A percentile compares a stretch with the other conserved stretches of the same genome.
Evolutionary conservation across 1,140 invertebrate genomes (phyloP).

Genomic region (Ostrea edulis): DNA sequence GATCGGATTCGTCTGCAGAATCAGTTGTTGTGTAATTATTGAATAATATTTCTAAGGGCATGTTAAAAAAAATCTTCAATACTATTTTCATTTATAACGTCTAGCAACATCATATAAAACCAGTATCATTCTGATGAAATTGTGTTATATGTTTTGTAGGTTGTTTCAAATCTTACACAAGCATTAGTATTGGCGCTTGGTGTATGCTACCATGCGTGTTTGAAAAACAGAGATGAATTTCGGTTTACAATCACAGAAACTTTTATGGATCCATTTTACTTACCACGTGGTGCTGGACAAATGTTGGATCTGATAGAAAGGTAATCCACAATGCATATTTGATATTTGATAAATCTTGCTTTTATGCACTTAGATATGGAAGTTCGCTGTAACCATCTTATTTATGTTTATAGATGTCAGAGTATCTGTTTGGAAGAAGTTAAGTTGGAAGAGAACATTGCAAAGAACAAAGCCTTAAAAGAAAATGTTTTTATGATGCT

Average conservation of each 20-base stretch:
- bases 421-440: constrained; percentile 70
- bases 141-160: neutral
- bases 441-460: constrained; percentile 70
- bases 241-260: neutral
- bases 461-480: constrained; percentile 72
- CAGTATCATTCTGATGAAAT: too few relatives aligned
- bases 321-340: neutral
- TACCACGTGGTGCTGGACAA: neutral
- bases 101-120: too few relatives aligned
- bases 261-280: neutral
- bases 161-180: constrained; percentile 46
- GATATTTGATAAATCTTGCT: too few relatives aligned
- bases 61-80: too few relatives aligned
- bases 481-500: constrained; percentile 78
- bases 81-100: too few relatives aligned
- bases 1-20: too few relatives aligned
- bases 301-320: constrained; percentile 3
- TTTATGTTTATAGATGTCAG: constrained; percentile 64
- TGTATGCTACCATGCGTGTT: constrained; percentile 73
- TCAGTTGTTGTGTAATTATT: too few relatives aligned
- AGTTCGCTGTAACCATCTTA: too few relatives aligned
- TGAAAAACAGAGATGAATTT: constrained; percentile 67
- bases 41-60: too few relatives aligned
- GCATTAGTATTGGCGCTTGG: constrained; percentile 69
- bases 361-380: too few relatives aligned